These are phyloP conservation scores for Bothrops jararaca DNA, from an alignment of 2,113 vertebrate species.

Conservation along the genomic window DNA sequence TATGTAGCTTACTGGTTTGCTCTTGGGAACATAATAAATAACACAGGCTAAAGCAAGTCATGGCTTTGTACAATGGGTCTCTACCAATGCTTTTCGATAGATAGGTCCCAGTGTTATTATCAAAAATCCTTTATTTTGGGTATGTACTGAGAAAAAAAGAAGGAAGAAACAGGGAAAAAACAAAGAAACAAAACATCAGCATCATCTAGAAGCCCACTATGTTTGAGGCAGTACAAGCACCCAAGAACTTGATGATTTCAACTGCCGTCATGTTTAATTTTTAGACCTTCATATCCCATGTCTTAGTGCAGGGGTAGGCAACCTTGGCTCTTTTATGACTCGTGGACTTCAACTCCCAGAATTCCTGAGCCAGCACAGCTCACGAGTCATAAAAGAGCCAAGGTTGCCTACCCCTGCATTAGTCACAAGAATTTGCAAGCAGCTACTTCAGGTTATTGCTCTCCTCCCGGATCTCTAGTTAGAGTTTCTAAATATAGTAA, in stretches of 20 bases:
- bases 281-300: background rate
- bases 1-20: background rate
- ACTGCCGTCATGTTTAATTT: background rate
- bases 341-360: too few species aligned
- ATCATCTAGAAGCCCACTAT: background rate
- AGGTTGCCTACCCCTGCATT: background rate
- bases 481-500: background rate
- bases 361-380: too few species aligned
- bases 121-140: background rate
- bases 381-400: too few species aligned
- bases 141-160: background rate
- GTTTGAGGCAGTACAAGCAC: background rate
- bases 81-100: background rate
- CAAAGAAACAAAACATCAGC: background rate
- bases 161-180: background rate
- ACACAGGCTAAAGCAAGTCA: background rate
- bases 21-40: background rate
- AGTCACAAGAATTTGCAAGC: background rate
- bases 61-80: background rate
- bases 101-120: background rate
- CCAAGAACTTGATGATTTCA: background rate
- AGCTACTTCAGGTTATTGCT: background rate
- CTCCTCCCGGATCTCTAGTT: background rate
- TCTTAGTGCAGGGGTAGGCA: background rate
- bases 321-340: too few species aligned